phyloP scores from a whole-genome alignment of 2,113 vertebrate species.

The Arothron firmamentum region DNA sequence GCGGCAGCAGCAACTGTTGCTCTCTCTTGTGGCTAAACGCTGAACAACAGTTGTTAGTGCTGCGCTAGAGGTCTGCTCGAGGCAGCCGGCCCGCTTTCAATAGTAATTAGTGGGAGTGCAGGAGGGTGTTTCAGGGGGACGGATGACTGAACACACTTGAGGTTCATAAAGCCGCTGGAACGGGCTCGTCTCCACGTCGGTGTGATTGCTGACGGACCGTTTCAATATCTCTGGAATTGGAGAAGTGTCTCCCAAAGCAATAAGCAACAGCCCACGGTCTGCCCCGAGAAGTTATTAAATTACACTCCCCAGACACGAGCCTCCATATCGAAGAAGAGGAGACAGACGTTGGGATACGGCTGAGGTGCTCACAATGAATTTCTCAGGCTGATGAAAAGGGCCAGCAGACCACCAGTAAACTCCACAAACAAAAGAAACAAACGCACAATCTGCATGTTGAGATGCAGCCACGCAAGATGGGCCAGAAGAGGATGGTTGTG shows the following conservation, averaged over 20 bases:
- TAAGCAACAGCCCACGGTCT: slow-evolving; percentile 38
- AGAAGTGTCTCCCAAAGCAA: slow-evolving; percentile 50
- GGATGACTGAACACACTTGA: slow-evolving; percentile 7
- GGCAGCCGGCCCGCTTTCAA: slow-evolving; percentile 17
- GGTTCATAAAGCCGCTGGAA: neutral
- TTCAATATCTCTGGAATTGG: slow-evolving; percentile 47
- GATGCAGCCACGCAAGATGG: neutral
- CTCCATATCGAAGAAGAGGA: slow-evolving; percentile 31
- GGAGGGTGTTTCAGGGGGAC: neutral
- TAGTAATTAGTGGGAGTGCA: slow-evolving; percentile 12
- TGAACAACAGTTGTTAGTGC: slow-evolving; percentile 21
- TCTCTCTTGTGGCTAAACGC: slow-evolving; percentile 26
- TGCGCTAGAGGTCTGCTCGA: slow-evolving; percentile 4
- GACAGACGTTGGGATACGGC: neutral
- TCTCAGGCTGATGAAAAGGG: slow-evolving; percentile 10
- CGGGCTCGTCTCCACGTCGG: slow-evolving; percentile 7
- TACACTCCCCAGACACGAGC: slow-evolving; percentile 27
- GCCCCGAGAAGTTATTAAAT: slow-evolving; percentile 47
- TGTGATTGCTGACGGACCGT: slow-evolving; percentile 9
- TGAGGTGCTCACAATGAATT: slow-evolving; percentile 1
- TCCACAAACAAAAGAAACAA: slow-evolving; percentile 5
- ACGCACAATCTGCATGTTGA: slow-evolving; percentile 4
- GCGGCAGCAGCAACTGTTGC: neutral
- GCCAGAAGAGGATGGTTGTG: neutral
- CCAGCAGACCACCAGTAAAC: neutral